These are phyloP conservation scores for Masticophis lateralis DNA, from an alignment of 2,797 vertebrate species.

Conservation along the genomic window DNA sequence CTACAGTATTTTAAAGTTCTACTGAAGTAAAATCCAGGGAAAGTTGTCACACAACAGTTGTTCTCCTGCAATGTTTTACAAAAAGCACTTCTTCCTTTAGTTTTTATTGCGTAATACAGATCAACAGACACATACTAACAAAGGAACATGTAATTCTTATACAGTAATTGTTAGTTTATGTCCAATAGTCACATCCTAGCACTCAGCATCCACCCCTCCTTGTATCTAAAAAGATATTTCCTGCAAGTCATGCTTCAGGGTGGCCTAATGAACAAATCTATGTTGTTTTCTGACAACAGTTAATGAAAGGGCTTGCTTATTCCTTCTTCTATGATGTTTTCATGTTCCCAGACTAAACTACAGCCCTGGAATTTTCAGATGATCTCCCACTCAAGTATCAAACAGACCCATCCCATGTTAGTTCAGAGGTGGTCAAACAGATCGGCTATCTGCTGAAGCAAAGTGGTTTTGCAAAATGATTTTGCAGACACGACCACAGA, in stretches of 20 bases:
- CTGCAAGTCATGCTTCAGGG: not conserved
- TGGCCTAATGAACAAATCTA: not conserved
- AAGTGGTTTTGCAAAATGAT: not conserved
- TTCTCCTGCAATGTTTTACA: slow-evolving; percentile 33
- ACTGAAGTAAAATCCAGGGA: slow-evolving; percentile 46
- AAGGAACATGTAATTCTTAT: not conserved
- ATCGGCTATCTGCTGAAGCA: not conserved
- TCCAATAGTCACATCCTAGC: not conserved
- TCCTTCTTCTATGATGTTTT: not conserved
- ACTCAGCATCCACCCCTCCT: not conserved
- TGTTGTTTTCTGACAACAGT: not conserved
- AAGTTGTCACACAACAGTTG: slow-evolving; percentile 35
- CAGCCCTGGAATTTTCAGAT: not conserved
- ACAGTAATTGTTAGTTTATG: not conserved
- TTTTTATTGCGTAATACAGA: slow-evolving; percentile 8
- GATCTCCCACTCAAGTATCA: not conserved
- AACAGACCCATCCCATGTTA: not conserved
- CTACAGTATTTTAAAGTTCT: slow-evolving; percentile 58
- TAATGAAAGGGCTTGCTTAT: not conserved
- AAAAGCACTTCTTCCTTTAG: slow-evolving; percentile 7
- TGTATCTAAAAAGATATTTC: not conserved
- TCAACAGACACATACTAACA: not conserved
- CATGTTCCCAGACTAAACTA: not conserved
- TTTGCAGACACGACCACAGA: not conserved
- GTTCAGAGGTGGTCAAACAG: not conserved